These are phyloP conservation scores for Carapus acus DNA, from an alignment of 2,797 vertebrate species.

Conservation along the genomic window DNA sequence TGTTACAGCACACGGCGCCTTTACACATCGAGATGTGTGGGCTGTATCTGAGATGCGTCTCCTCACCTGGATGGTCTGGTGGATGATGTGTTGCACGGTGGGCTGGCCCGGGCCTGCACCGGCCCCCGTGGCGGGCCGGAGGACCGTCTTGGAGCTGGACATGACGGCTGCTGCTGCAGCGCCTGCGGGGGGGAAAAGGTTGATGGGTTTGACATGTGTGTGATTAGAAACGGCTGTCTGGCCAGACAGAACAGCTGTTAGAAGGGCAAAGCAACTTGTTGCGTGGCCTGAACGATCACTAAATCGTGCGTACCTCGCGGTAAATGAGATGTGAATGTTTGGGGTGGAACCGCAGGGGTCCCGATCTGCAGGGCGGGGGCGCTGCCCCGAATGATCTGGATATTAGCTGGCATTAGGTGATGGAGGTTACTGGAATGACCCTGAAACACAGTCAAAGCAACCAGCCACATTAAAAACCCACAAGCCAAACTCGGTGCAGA, in stretches of 20 bases:
- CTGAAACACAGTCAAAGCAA: constrained; percentile 62
- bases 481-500: constrained; percentile 3
- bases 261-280: neutral
- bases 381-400: constrained; percentile 90
- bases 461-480: constrained; percentile 11
- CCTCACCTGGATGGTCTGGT: constrained; percentile 88
- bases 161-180: constrained; percentile 96
- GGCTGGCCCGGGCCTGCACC: constrained; percentile 82
- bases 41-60: too few species aligned
- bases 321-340: constrained; percentile 84
- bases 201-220: too few species aligned
- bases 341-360: constrained; percentile 68
- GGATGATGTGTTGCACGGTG: constrained; percentile 91
- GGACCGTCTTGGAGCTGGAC: constrained; percentile 94
- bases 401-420: constrained; percentile 91
- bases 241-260: too few species aligned
- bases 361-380: constrained; percentile 87
- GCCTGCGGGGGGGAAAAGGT: too few species aligned
- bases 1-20: constrained; percentile 5
- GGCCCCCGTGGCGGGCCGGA: constrained; percentile 87
- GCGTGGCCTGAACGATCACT: neutral
- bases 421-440: constrained; percentile 91
- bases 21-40: too few species aligned
- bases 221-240: too few species aligned
- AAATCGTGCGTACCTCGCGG: constrained; percentile 80